These are phyloP conservation scores for Aramus guarauna DNA, from an alignment of 2,113 vertebrate genomes.

Conservation along the genomic window DNA sequence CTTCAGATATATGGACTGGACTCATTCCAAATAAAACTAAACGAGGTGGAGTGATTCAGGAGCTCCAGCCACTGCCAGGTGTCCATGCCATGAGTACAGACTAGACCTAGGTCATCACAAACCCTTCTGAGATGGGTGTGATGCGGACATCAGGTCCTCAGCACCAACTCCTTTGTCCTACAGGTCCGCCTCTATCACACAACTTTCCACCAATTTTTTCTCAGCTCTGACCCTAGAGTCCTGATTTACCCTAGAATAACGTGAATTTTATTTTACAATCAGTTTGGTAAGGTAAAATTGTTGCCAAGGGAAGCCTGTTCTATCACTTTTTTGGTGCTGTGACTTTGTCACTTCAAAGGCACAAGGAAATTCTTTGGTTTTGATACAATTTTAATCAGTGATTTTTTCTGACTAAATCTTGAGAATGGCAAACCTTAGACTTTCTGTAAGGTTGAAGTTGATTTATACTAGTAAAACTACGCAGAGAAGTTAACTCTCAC, in stretches of 20 bases:
- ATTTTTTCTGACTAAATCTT: not conserved
- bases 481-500: not conserved
- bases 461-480: not conserved
- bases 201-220: not conserved
- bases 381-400: fast-evolving
- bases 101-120: not conserved
- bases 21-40: not conserved
- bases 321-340: not conserved
- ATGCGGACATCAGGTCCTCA: fast-evolving
- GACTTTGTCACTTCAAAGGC: not conserved
- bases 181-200: not conserved
- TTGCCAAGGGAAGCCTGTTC: not conserved
- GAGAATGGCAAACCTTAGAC: not conserved
- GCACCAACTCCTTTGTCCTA: not conserved
- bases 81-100: too few relatives aligned
- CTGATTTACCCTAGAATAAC: not conserved
- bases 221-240: not conserved
- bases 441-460: not conserved
- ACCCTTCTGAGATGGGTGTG: not conserved
- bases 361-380: not conserved
- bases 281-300: not conserved
- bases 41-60: not conserved
- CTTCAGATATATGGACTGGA: not conserved
- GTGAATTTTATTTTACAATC: not conserved
- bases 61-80: not conserved